Conservation (phyloP, 2,113 vertebrate genomes). For the Clarias macrocephalus region DNA sequence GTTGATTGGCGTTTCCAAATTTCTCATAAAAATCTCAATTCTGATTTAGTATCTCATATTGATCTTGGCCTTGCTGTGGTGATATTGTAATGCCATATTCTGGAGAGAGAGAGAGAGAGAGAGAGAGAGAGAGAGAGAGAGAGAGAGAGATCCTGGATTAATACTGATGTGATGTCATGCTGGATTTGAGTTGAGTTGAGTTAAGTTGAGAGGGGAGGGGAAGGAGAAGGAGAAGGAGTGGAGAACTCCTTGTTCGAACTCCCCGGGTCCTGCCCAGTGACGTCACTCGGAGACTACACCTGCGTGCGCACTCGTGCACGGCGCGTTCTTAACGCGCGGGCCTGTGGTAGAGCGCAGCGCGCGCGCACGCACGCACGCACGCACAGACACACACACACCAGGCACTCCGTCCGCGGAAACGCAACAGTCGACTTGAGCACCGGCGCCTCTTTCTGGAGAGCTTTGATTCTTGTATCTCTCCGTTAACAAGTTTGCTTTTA, state of each 20-base stretch:
- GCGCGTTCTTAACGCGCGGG: not conserved
- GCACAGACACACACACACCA: too few species aligned
- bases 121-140: not conserved
- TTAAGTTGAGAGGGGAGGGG: not conserved
- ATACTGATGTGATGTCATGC: not conserved
- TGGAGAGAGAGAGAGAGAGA: too few species aligned
- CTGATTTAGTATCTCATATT: too few species aligned
- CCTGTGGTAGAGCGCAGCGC: not conserved
- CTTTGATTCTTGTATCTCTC: not conserved
- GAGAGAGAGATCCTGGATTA: not conserved
- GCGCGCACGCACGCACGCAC: too few species aligned
- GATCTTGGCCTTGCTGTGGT: not conserved
- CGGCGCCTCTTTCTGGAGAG: not conserved
- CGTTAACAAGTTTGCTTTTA: not conserved
- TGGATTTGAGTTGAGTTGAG: not conserved
- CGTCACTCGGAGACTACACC: slow-evolving; percentile 57
- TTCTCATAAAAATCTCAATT: too few species aligned
- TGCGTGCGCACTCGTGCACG: not conserved
- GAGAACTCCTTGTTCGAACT: slow-evolving; percentile 7
- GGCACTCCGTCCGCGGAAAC: not conserved
- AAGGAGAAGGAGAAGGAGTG: not conserved
- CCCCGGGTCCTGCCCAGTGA: slow-evolving; percentile 45
- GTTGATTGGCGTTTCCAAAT: too few species aligned
- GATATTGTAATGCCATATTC: too few species aligned
- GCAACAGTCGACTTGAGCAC: not conserved